These are phyloP conservation scores for Equus przewalskii DNA, from an alignment of 2,113 vertebrate species.

Conservation along the genomic window DNA sequence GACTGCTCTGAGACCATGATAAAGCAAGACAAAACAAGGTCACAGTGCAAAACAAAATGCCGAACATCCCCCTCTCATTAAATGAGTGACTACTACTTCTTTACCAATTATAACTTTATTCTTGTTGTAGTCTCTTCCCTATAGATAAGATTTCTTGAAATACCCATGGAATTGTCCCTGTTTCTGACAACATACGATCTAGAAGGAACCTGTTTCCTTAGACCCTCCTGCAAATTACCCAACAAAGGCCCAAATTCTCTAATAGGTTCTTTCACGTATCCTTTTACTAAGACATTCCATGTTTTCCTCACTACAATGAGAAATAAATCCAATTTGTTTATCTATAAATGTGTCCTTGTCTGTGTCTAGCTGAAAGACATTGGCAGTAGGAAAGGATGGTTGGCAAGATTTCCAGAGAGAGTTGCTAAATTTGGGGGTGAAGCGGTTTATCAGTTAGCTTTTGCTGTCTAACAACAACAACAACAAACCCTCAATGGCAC, in stretches of 20 bases:
- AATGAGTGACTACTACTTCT: not conserved
- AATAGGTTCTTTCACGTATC: not conserved
- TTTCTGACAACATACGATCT: not conserved
- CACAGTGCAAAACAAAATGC: not conserved
- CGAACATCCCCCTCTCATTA: not conserved
- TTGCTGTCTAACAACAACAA: not conserved
- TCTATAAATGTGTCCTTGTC: not conserved
- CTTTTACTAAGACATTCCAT: not conserved
- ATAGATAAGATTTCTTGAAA: not conserved
- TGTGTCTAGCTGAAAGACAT: not conserved
- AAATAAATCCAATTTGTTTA: not conserved
- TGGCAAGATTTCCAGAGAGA: not conserved
- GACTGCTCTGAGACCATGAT: not conserved
- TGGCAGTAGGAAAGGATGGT: not conserved
- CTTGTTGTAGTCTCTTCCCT: not conserved
- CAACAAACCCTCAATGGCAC: not conserved
- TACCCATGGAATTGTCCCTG: not conserved
- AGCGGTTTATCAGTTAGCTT: not conserved
- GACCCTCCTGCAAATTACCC: not conserved
- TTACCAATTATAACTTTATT: not conserved
- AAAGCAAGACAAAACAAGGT: not conserved
- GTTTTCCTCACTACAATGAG: not conserved
- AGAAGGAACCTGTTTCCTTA: not conserved
- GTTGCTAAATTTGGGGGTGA: not conserved
- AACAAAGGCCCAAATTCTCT: not conserved